These are phyloP conservation scores for Dreissena rostriformis DNA, from an alignment of 1,140 invertebrate genomes.

Conservation along the genomic window DNA sequence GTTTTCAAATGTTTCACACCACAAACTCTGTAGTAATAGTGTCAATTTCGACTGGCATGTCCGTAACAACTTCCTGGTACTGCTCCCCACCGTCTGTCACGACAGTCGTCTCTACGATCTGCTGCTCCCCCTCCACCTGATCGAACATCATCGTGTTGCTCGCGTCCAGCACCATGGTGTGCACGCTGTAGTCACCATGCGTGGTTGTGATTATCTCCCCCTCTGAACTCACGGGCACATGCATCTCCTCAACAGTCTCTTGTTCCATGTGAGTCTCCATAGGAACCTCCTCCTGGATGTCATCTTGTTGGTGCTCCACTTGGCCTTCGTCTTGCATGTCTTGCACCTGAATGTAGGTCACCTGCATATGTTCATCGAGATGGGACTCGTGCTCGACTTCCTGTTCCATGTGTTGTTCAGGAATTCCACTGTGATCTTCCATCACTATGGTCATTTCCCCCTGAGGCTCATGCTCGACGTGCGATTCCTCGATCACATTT, in stretches of 20 bases:
- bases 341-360: not conserved
- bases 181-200: too few relatives aligned
- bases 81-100: not conserved
- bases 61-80: conserved; percentile 4
- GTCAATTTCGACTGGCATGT: not conserved
- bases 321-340: not conserved
- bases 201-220: not conserved
- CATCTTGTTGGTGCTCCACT: too few relatives aligned
- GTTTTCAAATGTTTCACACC: not conserved
- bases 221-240: not conserved
- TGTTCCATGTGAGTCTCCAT: not conserved
- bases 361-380: not conserved
- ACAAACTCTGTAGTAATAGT: not conserved
- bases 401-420: not conserved
- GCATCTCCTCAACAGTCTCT: not conserved
- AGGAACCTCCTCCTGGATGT: not conserved
- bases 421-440: not conserved
- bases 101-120: not conserved
- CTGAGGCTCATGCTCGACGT: not conserved
- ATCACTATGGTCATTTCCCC: not conserved
- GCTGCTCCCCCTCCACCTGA: not conserved
- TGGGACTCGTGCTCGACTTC: too few relatives aligned
- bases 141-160: too few relatives aligned
- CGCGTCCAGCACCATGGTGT: too few relatives aligned
- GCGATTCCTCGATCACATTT: not conserved